phyloP scores from a whole-genome alignment of 1,140 invertebrate species.

The Ooceraea biroi region DNA sequence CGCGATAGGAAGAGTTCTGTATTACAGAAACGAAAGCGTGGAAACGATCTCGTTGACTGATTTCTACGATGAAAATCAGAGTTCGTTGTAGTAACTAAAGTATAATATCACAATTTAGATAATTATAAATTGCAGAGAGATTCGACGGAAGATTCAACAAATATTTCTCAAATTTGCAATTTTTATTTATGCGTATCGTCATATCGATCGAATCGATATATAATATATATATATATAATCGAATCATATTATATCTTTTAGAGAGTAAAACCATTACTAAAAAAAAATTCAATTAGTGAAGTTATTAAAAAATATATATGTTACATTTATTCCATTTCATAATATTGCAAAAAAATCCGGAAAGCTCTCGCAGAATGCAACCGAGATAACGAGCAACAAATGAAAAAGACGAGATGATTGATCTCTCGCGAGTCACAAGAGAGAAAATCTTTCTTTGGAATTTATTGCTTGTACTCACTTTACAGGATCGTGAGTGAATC shows the following conservation, averaged over 20 bases:
- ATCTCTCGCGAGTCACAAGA: slow-evolving; percentile 2
- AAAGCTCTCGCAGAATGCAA: slow-evolving; percentile 1
- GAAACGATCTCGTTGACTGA: background rate
- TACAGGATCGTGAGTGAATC: background rate
- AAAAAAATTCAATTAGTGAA: background rate
- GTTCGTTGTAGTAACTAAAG: slow-evolving; percentile 3
- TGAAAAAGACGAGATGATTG: background rate
- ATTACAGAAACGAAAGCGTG: background rate
- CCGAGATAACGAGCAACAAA: background rate
- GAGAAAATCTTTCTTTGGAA: slow-evolving; percentile 24
- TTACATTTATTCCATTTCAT: background rate
- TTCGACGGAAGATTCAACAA: background rate
- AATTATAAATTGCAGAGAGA: background rate
- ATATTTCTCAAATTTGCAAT: slow-evolving; percentile 16
- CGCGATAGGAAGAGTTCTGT: background rate
- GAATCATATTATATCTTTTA: too few species aligned
- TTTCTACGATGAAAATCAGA: slow-evolving; percentile 6
- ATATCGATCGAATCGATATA: background rate
- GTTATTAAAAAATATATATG: background rate
- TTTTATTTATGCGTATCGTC: background rate
- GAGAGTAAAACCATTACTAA: too few species aligned
- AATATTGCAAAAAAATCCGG: slow-evolving; percentile 12
- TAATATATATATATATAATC: too few species aligned
- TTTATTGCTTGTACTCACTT: slow-evolving; percentile 1
- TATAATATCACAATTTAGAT: slow-evolving; percentile 10